Percentiles rank a stretch among this genome's conserved stretches.
Evolutionary conservation across 2,888 invertebrate genomes (phyloP).

Genomic region (Acrobasis consociella): DNA sequence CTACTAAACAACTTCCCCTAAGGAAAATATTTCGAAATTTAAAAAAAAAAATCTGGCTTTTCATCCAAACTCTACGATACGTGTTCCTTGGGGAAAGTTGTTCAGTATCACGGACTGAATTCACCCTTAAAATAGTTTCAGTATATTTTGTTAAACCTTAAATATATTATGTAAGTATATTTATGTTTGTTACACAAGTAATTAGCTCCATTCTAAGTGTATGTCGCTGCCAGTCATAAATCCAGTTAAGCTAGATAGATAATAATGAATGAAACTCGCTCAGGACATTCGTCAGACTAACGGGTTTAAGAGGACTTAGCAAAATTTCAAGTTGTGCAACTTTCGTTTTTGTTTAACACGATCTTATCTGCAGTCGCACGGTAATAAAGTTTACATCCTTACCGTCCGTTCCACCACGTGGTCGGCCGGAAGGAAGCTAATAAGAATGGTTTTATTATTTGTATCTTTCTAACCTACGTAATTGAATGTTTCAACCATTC

Average conservation of each 20-base stretch:
- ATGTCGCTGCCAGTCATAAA: background rate
- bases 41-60: no score
- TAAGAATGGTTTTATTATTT: background rate
- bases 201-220: background rate
- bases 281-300: background rate
- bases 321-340: constrained; percentile 38
- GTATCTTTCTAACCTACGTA: background rate
- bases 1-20: no score
- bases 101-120: no score
- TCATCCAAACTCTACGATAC: no score
- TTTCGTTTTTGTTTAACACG: constrained; percentile 38
- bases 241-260: background rate
- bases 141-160: no score
- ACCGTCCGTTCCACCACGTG: background rate
- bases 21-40: no score
- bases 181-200: no score
- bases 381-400: background rate
- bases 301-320: constrained; percentile 4
- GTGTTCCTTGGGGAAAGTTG: no score
- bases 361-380: background rate
- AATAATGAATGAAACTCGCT: background rate
- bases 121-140: no score
- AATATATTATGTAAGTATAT: no score
- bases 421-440: background rate
- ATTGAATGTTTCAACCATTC: background rate